A percentile compares a stretch with the other conserved stretches of the same genome.
phyloP scores from a whole-genome alignment of 2,113 vertebrate species.

The Urocynchramus pylzowi region DNA sequence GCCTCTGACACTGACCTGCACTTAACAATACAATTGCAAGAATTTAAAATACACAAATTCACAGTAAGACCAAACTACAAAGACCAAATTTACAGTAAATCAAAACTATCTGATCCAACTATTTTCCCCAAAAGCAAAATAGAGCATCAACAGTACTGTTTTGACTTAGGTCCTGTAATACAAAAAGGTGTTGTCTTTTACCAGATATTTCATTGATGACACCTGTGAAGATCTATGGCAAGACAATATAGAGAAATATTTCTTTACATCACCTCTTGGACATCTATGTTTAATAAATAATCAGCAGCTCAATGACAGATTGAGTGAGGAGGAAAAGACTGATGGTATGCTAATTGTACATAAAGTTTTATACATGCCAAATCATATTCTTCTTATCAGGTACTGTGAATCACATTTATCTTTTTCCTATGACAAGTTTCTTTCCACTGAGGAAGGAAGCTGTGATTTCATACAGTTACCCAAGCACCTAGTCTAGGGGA shows the following conservation, averaged over 20 bases:
- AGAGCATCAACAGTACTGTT: background rate
- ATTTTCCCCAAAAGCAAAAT: background rate
- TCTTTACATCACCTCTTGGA: background rate
- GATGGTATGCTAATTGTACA: background rate
- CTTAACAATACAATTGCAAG: background rate
- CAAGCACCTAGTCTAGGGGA: background rate
- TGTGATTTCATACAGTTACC: background rate
- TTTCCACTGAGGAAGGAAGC: background rate
- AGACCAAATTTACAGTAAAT: no score
- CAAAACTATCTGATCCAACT: background rate
- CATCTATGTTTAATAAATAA: background rate
- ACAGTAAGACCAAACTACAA: background rate
- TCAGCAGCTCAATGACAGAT: background rate
- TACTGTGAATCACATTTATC: background rate
- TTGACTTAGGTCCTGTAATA: background rate
- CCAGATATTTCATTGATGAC: background rate
- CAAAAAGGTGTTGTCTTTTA: background rate
- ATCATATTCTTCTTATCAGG: background rate
- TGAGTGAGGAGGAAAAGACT: background rate
- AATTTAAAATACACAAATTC: background rate
- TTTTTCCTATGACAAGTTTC: background rate
- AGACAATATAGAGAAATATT: background rate
- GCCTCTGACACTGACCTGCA: background rate
- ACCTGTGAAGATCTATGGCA: background rate
- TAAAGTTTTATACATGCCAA: background rate